phyloP scores from a whole-genome alignment of 2,797 vertebrate species.

The Philypnodon macrostomus region DNA sequence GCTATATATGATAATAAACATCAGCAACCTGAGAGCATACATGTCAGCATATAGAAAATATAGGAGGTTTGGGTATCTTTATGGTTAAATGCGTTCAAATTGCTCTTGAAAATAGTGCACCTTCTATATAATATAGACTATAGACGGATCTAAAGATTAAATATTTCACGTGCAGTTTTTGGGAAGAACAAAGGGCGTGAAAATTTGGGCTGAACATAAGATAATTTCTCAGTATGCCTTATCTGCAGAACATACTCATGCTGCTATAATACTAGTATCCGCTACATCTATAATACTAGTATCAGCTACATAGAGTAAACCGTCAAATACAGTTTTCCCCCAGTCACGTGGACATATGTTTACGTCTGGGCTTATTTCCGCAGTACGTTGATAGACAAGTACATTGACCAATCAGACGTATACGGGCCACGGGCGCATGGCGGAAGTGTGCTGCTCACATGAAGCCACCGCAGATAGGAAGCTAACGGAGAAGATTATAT shows the following conservation, averaged over 20 bases:
- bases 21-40: too few species aligned
- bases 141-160: slow-evolving; percentile 52
- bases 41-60: too few species aligned
- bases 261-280: too few species aligned
- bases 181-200: neutral
- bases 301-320: too few species aligned
- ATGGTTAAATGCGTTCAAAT: too few species aligned
- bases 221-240: too few species aligned
- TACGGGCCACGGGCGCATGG: slow-evolving; percentile 9
- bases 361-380: slow-evolving; percentile 63
- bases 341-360: slow-evolving; percentile 70
- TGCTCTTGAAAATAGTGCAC: too few species aligned
- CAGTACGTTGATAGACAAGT: slow-evolving; percentile 32
- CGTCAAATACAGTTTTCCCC: neutral
- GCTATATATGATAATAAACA: too few species aligned
- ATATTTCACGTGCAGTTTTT: slow-evolving; percentile 12
- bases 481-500: slow-evolving; percentile 58
- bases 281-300: too few species aligned
- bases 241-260: too few species aligned
- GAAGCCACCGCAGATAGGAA: slow-evolving; percentile 22
- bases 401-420: slow-evolving; percentile 43
- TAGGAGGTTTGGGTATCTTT: too few species aligned
- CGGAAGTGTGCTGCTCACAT: slow-evolving; percentile 53
- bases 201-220: neutral
- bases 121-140: slow-evolving; percentile 2